Evolutionary conservation across 2,797 vertebrate species (phyloP).

Genomic region (Mastacembelus armatus): DNA sequence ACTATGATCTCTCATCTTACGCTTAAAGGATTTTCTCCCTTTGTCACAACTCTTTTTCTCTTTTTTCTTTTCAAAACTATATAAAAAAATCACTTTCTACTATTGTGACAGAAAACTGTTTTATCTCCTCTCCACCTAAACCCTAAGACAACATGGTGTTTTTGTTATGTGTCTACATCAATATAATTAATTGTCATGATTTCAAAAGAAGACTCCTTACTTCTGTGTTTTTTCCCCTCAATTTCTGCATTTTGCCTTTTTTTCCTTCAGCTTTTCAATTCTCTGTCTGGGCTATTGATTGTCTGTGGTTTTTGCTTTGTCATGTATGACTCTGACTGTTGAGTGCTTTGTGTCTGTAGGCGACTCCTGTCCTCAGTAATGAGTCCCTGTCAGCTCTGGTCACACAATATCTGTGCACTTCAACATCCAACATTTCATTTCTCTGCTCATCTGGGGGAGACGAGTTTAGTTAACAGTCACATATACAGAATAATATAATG

Average conservation of each 20-base stretch:
- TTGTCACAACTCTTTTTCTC: too few relatives aligned
- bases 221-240: background rate
- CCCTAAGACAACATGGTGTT: background rate
- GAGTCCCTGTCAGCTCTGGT: conserved; percentile 37
- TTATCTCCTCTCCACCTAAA: conserved; percentile 14
- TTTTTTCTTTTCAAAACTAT: too few relatives aligned
- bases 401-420: conserved; percentile 33
- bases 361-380: conserved; percentile 39
- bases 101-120: background rate
- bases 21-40: background rate
- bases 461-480: background rate
- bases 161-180: conserved; percentile 11
- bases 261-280: conserved; percentile 2
- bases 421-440: conserved; percentile 9
- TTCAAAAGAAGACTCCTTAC: conserved; percentile 6
- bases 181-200: conserved; percentile 3
- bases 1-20: conserved; percentile 16
- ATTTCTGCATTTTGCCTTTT: conserved; percentile 1
- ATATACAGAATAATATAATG: background rate
- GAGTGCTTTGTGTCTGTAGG: conserved; percentile 52
- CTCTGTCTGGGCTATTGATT: conserved; percentile 14
- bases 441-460: background rate
- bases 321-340: conserved; percentile 37
- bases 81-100: too few relatives aligned
- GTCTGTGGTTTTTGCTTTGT: conserved; percentile 22